phyloP scores from a whole-genome alignment of 1,140 invertebrate species.

The Riptortus pedestris region DNA sequence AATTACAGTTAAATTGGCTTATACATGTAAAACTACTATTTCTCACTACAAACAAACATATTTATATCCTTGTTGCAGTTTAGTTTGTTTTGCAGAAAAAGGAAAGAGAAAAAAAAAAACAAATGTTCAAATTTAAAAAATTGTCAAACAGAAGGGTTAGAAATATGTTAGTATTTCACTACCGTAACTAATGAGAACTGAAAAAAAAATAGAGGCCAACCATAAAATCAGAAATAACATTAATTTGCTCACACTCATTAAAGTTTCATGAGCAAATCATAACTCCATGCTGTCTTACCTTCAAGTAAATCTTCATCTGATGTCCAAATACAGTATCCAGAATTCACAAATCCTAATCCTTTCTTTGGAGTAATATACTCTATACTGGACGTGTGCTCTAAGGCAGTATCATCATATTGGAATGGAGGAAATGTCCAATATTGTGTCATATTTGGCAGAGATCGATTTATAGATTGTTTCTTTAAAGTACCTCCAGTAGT shows the following conservation, averaged over 20 bases:
- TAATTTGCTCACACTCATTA: too few relatives aligned
- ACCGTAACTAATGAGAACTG: too few relatives aligned
- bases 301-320: conserved; percentile 7
- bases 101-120: not conserved
- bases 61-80: conserved; percentile 19
- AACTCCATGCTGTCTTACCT: conserved; percentile 10
- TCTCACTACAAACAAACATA: not conserved
- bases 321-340: conserved; percentile 31
- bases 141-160: too few relatives aligned
- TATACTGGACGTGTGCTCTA: too few relatives aligned
- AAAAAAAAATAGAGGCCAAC: too few relatives aligned
- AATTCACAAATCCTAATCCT: conserved; percentile 18
- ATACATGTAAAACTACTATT: conserved; percentile 1
- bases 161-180: too few relatives aligned
- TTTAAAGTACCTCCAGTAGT: not conserved
- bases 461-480: conserved; percentile 22
- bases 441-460: conserved; percentile 26
- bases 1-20: conserved; percentile 8
- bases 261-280: too few relatives aligned
- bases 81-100: not conserved
- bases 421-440: conserved; percentile 16
- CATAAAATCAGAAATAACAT: too few relatives aligned
- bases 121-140: too few relatives aligned
- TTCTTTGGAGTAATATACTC: conserved; percentile 30
- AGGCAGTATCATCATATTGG: conserved; percentile 2